Evolutionary conservation across 2,113 vertebrate genomes (phyloP).

Genomic region (Prochilodus magdalenae): DNA sequence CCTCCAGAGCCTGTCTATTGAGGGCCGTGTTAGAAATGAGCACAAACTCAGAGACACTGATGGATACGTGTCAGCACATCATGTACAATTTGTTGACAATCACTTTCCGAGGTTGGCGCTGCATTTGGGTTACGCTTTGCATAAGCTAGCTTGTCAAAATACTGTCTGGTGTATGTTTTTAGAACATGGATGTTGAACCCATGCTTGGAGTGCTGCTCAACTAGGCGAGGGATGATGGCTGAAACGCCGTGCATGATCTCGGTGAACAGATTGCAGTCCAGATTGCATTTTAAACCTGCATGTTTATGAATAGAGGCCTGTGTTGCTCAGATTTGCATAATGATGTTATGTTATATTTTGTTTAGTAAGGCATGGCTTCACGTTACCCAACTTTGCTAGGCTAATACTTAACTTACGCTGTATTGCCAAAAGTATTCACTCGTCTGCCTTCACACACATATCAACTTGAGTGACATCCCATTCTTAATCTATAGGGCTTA

Average conservation of each 20-base stretch:
- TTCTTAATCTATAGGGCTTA: no score
- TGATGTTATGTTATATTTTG: slow-evolving; percentile 50
- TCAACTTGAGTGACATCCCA: no score
- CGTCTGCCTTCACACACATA: no score
- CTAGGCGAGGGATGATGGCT: slow-evolving; percentile 50
- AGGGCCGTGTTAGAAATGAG: not conserved
- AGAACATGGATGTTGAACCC: not conserved
- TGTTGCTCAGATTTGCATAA: slow-evolving; percentile 60
- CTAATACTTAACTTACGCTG: not conserved
- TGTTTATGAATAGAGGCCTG: slow-evolving; percentile 66
- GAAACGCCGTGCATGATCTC: slow-evolving; percentile 67
- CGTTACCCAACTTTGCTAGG: not conserved
- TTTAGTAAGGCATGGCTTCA: not conserved
- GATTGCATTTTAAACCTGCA: slow-evolving; percentile 69
- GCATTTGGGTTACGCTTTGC: not conserved
- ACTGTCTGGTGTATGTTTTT: not conserved
- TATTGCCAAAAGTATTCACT: no score
- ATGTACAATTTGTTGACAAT: slow-evolving; percentile 2
- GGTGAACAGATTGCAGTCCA: slow-evolving; percentile 72
- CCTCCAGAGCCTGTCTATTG: not conserved
- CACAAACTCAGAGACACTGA: not conserved
- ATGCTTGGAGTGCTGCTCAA: slow-evolving; percentile 8
- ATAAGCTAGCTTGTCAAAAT: not conserved
- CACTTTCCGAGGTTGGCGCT: not conserved
- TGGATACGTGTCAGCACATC: slow-evolving; percentile 4